These are phyloP conservation scores for Plectropomus leopardus DNA, from an alignment of 2,113 vertebrate species.

Conservation along the genomic window DNA sequence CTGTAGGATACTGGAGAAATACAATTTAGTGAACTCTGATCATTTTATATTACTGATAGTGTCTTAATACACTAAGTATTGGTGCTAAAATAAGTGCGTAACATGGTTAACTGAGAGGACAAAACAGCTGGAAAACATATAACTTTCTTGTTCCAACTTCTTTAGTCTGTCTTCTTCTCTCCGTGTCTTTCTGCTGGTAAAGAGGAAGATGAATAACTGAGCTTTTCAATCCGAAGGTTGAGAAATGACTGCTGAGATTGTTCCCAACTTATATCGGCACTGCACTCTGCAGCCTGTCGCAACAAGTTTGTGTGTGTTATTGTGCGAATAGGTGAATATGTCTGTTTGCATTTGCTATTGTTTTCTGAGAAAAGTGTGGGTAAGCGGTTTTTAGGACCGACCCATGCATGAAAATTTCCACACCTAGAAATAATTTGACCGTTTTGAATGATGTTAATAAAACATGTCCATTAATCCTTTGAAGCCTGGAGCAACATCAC, in stretches of 20 bases:
- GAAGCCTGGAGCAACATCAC: too few species aligned
- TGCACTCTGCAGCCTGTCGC: conserved; percentile 14
- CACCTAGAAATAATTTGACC: not conserved
- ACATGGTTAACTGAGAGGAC: conserved; percentile 1
- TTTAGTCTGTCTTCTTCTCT: not conserved
- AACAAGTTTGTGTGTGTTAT: conserved; percentile 24
- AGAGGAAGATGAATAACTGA: conserved; percentile 41
- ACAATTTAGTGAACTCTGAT: too few species aligned
- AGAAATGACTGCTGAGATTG: conserved; percentile 24
- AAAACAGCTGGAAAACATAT: not conserved
- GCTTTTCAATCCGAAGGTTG: conserved; percentile 10
- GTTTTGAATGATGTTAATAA: not conserved
- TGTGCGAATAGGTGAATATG: not conserved
- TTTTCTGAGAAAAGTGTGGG: not conserved
- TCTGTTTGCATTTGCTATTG: not conserved
- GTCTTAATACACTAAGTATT: too few species aligned
- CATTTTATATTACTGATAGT: too few species aligned
- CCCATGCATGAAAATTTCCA: not conserved
- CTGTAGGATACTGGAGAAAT: too few species aligned
- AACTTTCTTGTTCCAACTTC: conserved; percentile 3
- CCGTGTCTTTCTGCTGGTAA: not conserved
- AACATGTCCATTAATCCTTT: not conserved
- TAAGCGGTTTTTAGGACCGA: not conserved
- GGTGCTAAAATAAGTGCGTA: not conserved
- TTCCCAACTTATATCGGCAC: conserved; percentile 19